phyloP scores from a whole-genome alignment of 2,888 invertebrate genomes.

The Cinara cedri region DNA sequence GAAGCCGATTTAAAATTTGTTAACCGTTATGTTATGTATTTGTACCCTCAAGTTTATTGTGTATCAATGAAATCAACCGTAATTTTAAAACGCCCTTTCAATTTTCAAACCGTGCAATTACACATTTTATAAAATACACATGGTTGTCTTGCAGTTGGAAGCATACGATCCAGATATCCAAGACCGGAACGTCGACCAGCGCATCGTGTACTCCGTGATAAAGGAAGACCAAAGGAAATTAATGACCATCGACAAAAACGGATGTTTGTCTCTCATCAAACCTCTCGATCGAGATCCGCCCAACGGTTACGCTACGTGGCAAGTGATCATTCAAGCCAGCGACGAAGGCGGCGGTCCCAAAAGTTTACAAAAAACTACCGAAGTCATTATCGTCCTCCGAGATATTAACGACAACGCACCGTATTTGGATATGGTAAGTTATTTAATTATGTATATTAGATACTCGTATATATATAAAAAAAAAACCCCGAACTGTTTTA shows the following conservation, averaged over 20 bases:
- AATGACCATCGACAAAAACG: slow-evolving; percentile 75
- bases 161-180: slow-evolving; percentile 88
- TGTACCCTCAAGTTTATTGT: no score
- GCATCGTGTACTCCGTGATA: slow-evolving; percentile 77
- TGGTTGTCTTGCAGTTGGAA: slow-evolving; percentile 64
- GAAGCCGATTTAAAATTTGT: no score
- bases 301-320: slow-evolving; percentile 80
- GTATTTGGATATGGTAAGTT: slow-evolving; percentile 75
- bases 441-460: not conserved
- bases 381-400: slow-evolving; percentile 69
- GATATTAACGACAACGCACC: slow-evolving; percentile 97
- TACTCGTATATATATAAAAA: no score
- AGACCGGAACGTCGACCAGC: slow-evolving; percentile 75
- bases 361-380: slow-evolving; percentile 68
- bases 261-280: slow-evolving; percentile 76
- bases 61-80: no score
- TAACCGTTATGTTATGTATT: no score
- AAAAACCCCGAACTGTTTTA: no score
- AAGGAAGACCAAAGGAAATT: slow-evolving; percentile 75
- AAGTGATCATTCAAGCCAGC: slow-evolving; percentile 72
- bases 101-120: no score
- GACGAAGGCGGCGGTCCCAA: slow-evolving; percentile 74
- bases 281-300: slow-evolving; percentile 90
- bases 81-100: no score
- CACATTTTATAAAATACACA: no score